Conservation (phyloP, 2,113 vertebrate genomes). For the Burhinus oedicnemus region DNA sequence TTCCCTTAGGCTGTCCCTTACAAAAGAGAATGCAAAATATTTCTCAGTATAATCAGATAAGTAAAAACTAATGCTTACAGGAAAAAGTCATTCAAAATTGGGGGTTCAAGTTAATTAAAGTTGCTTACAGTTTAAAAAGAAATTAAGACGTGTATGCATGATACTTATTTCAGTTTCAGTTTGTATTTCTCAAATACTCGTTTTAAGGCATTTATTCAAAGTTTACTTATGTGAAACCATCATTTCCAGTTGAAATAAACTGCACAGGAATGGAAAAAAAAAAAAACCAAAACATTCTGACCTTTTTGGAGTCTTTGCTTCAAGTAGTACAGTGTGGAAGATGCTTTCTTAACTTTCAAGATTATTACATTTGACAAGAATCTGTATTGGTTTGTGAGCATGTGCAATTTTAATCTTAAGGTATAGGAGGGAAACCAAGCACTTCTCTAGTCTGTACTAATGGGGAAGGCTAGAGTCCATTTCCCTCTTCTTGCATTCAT, state of each 20-base stretch:
- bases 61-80: neutral
- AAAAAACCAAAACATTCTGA: neutral
- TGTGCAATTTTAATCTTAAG: neutral
- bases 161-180: neutral
- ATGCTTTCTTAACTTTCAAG: neutral
- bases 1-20: neutral
- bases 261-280: neutral
- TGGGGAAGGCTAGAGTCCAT: neutral
- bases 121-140: neutral
- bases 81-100: neutral
- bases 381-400: neutral
- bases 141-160: neutral
- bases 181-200: neutral
- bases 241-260: neutral
- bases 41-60: neutral
- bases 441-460: neutral
- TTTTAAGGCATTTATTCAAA: neutral
- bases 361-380: neutral
- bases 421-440: neutral
- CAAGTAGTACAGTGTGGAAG: neutral
- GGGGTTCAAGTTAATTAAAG: neutral
- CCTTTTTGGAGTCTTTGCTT: neutral
- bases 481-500: neutral
- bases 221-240: neutral
- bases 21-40: neutral